Conservation (phyloP, 2,797 vertebrate genomes). For the Adrianichthys oophorus region DNA sequence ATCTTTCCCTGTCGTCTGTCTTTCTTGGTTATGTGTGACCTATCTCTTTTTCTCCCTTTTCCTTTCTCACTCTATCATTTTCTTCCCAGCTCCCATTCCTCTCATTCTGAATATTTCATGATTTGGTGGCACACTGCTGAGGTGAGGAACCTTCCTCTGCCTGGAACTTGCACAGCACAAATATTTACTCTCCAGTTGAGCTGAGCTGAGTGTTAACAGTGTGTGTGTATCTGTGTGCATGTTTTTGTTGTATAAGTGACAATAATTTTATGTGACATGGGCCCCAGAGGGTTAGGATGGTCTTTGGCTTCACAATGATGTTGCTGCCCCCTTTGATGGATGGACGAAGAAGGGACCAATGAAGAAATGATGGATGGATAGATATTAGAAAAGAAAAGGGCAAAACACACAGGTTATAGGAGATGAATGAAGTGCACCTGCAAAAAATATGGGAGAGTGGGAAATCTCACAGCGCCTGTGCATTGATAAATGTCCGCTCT, state of each 20-base stretch:
- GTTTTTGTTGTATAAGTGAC: conserved; percentile 80
- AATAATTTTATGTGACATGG: conserved; percentile 84
- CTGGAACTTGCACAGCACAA: conserved; percentile 85
- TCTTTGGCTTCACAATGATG: conserved; percentile 69
- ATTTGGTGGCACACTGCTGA: conserved; percentile 77
- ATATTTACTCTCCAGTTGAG: conserved; percentile 85
- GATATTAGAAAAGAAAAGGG: background rate
- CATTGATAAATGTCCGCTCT: conserved; percentile 90
- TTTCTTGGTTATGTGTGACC: conserved; percentile 54
- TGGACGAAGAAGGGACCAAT: background rate
- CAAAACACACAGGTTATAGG: background rate
- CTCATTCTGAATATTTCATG: conserved; percentile 93
- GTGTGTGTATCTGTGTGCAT: conserved; percentile 33
- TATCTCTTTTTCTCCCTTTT: conserved; percentile 35
- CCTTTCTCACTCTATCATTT: conserved; percentile 20
- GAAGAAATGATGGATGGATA: background rate
- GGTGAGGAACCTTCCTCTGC: conserved; percentile 80
- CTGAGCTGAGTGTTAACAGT: conserved; percentile 59
- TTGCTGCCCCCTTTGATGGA: conserved; percentile 45
- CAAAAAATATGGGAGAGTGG: conserved; percentile 10
- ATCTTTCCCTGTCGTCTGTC: conserved; percentile 48
- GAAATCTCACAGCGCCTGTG: conserved; percentile 53
- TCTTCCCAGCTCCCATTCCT: conserved; percentile 29
- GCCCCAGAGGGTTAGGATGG: conserved; percentile 71
- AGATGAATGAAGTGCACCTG: conserved; percentile 18